These are phyloP conservation scores for Mastomys coucha DNA, from an alignment of 2,113 vertebrate genomes.

Conservation along the genomic window DNA sequence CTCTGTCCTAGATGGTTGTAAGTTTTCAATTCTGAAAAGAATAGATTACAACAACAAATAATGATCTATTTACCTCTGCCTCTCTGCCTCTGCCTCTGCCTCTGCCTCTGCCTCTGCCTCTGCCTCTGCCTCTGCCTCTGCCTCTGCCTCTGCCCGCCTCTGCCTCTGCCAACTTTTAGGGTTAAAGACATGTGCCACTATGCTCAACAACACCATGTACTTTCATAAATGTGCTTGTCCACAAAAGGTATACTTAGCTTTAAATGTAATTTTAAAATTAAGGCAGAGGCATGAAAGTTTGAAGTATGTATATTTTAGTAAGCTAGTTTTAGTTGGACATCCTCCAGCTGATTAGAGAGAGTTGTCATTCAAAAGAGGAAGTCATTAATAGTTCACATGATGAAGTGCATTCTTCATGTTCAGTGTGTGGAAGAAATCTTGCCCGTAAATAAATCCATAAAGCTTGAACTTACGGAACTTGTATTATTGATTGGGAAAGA, in stretches of 20 bases:
- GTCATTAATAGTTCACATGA: constrained; percentile 65
- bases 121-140: too few species aligned
- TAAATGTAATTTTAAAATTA: constrained; percentile 67
- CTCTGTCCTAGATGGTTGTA: constrained; percentile 6
- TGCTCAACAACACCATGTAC: neutral
- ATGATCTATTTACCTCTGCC: too few species aligned
- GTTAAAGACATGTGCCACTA: neutral
- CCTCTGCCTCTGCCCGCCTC: neutral
- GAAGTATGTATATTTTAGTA: constrained; percentile 77
- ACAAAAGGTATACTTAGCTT: constrained; percentile 58
- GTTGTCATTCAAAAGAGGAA: constrained; percentile 73
- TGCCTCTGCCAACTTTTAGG: neutral
- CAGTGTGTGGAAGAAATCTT: neutral
- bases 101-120: neutral
- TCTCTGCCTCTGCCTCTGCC: too few species aligned
- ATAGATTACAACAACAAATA: neutral
- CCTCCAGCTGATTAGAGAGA: constrained; percentile 80
- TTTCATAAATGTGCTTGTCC: constrained; percentile 50
- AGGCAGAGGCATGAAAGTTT: constrained; percentile 57
- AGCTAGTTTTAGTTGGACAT: constrained; percentile 79
- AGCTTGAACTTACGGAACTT: constrained; percentile 9
- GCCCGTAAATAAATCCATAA: constrained; percentile 27
- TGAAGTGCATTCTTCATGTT: constrained; percentile 41
- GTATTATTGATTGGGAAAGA: neutral
- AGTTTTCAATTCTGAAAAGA: neutral